Base-by-base conservation (phyloP, 2,113 vertebrate species). In the Osmerus eperlanus region DNA sequence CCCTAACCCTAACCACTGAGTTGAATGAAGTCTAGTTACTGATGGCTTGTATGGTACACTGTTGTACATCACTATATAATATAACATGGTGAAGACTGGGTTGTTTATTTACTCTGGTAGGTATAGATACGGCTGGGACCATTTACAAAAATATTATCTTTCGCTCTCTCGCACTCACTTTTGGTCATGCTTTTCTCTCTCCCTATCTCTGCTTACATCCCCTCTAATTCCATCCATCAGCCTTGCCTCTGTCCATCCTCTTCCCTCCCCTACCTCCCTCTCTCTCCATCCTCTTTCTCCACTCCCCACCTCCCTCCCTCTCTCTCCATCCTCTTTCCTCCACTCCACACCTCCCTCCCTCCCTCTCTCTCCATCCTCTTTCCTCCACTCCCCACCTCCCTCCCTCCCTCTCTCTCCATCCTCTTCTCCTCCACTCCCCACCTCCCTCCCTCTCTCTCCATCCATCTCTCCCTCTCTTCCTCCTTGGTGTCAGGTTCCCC, bases 401-500 rank as follows among this genome's bases (percentile, higher is more conserved):
- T 11, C 9, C 59, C 52, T 54, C 73, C 36, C 72, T 80, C 73
- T 58, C 41, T 52, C 25, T 53, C 9, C 16, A 19, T 65, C 54
- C 13, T 65, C 67, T 29, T 21, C n/a, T 18, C 7, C n/a, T 13
- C 23, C 53, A 11, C n/a, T 11, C 56, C 15, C 19, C 4, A 19
- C 70, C 63, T 18, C 72, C 76, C 41, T 59, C 69, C 61, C 52
- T 54, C 73, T 32, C 72, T 2, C 12, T 13, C 9, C 60, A 3
- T 28, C 25, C 25, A 13, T 6, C 61, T 16, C 32, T 72, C 11
- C 41, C 61, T 74, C 68, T 13, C 41, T 25, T 60, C 71, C 54
- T 72, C 65, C 65, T 76, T 78, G 81, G 78, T 81, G 78, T 67
- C 82, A 74, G 68, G 65, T 83, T 80, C 54, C 47, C 52, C 78